Base-by-base conservation (phyloP, 2,113 vertebrate genomes). In the Strigops habroptila region DNA sequence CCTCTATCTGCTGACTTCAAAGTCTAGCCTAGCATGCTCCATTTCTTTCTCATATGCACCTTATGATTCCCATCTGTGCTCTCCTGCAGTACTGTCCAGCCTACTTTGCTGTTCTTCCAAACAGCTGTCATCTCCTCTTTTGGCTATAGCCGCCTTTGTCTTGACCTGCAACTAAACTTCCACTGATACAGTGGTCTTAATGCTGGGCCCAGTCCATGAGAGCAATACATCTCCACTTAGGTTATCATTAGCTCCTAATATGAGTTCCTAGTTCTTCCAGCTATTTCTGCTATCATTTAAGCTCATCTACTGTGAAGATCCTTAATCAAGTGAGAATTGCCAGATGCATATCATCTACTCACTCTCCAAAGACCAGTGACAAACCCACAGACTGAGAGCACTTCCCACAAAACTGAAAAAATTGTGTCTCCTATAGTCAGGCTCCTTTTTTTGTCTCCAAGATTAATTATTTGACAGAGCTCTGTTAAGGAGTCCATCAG, bases 231-330 rank as follows among this genome's bases (percentile, higher is more conserved):
- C 63, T 57, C 65, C 44, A 27, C 12, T 76, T 37, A 25, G n/a
- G 76, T 59, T 44, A 82, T 39, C 48, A 67, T 16, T 68, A 70
- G 30, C 21, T 64, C 48, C 52, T 78, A 69, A 39, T 16, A 79
- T 1, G 7, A 71, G 27, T 39, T 90, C 41, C 65, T 49, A 23
- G 23, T 33, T 95, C 39, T 76, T 82, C 74, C 90, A 93, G 75
- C 21, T 85, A 22, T 59, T 95, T 68, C 89, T 85, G 74, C 57
- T 62, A 64, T 44, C 60, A 84, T 84, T 68, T 78, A 77, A 79
- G 3, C 16, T 90, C 25, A 46, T 51, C 59, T 88, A 31, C 25
- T 82, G 23, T 39, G 16, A 82, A 60, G 74, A 75, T 48, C 51
- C 80, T 88, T 79, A 89, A 88, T 60, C 68, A 86, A 64, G 28